A percentile compares a stretch with the other conserved stretches of the same genome.
Evolutionary conservation across 2,888 invertebrate genomes (phyloP).

Genomic region (Endotricha flammealis): DNA sequence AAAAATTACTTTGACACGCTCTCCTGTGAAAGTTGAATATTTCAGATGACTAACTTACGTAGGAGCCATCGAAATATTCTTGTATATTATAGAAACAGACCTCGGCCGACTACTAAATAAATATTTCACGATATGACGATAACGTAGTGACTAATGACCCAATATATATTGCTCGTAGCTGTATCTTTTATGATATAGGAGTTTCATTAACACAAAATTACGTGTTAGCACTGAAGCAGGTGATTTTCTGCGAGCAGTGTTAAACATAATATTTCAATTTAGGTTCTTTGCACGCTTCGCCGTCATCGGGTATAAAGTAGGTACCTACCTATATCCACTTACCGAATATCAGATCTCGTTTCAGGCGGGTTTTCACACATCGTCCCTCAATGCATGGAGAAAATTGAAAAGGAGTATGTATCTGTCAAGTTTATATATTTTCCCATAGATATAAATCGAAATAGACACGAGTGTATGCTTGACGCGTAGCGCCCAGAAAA

Average conservation of each 20-base stretch:
- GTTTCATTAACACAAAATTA: neutral
- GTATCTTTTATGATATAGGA: neutral
- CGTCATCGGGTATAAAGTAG: conserved; percentile 10
- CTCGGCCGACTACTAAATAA: no score
- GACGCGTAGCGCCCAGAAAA: no score
- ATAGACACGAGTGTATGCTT: no score
- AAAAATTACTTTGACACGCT: no score
- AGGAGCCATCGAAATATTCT: no score
- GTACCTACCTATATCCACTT: conserved; percentile 13
- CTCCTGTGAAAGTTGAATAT: no score
- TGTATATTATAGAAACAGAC: no score
- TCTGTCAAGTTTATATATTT: conserved; percentile 5
- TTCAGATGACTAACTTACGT: no score
- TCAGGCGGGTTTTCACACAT: conserved; percentile 13
- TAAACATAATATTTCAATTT: conserved; percentile 21
- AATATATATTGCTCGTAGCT: no score
- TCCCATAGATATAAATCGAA: no score
- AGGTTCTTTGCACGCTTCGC: conserved; percentile 9
- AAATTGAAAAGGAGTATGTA: conserved; percentile 16
- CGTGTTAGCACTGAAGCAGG: conserved; percentile 5
- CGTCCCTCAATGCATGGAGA: conserved; percentile 13
- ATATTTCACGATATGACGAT: no score
- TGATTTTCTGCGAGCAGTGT: conserved; percentile 8
- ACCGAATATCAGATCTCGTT: conserved; percentile 19
- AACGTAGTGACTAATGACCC: no score